phyloP scores from a whole-genome alignment of 2,113 vertebrate genomes.

The Forbesichthys papilliferus region DNA sequence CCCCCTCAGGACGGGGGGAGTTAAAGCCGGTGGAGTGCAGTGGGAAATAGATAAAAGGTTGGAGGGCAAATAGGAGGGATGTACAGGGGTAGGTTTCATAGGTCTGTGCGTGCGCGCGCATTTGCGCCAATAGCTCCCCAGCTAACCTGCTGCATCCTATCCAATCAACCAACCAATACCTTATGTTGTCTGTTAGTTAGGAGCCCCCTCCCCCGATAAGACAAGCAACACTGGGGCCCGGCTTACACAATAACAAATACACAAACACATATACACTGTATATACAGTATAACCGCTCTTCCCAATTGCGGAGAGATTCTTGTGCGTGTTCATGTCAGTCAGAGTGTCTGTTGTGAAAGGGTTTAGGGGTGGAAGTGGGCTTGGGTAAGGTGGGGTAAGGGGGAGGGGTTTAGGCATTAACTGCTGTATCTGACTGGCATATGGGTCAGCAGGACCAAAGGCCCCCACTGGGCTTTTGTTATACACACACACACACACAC shows the following conservation, averaged over 20 bases:
- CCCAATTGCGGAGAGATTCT: constrained; percentile 4
- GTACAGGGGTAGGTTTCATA: no score
- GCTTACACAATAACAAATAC: not conserved
- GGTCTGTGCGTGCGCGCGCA: no score
- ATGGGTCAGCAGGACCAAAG: constrained; percentile 46
- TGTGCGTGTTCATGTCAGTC: not conserved
- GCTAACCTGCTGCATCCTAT: no score
- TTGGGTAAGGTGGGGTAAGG: constrained; percentile 5
- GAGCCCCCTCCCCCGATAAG: constrained; percentile 7
- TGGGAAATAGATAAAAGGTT: not conserved
- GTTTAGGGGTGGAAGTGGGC: not conserved
- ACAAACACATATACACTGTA: constrained; percentile 20
- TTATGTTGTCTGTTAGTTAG: constrained; percentile 29
- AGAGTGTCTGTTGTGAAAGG: not conserved
- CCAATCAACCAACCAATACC: not conserved
- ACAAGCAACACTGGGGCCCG: constrained; percentile 25
- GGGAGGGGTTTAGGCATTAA: constrained; percentile 16
- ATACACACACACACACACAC: constrained; percentile 11
- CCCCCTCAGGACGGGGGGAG: constrained; percentile 38
- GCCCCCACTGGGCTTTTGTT: constrained; percentile 42
- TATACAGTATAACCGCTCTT: not conserved
- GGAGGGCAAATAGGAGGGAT: no score
- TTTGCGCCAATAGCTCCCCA: no score
- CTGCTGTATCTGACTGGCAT: constrained; percentile 36
- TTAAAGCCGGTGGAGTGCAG: constrained; percentile 5